These are phyloP conservation scores for Geotrupes spiniger DNA, from an alignment of 2,888 invertebrate species.

Conservation along the genomic window DNA sequence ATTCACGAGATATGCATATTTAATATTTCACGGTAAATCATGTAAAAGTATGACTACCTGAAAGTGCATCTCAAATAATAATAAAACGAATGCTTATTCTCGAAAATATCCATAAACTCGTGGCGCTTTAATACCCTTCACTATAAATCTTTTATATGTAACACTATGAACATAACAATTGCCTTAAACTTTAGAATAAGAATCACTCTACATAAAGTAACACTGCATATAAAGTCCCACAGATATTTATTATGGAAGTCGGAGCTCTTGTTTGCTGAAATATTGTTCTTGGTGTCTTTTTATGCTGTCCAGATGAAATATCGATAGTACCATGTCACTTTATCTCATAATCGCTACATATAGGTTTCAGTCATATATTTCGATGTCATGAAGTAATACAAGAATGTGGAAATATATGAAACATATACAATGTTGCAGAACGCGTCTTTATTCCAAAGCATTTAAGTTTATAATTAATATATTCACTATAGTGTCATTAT, in stretches of 20 bases:
- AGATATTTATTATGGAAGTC: conserved; percentile 3
- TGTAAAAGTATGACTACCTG: conserved; percentile 4
- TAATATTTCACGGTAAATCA: conserved; percentile 8
- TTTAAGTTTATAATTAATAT: too few species aligned
- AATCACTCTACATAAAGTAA: conserved; percentile 12
- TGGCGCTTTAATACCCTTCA: conserved; percentile 11
- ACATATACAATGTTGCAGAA: too few species aligned
- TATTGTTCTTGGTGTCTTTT: conserved; percentile 3
- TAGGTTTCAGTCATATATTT: neutral
- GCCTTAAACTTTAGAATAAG: conserved; percentile 16
- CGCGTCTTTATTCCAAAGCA: too few species aligned
- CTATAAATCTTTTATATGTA: conserved; percentile 18
- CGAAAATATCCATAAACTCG: conserved; percentile 6
- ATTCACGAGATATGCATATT: neutral
- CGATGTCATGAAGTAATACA: too few species aligned
- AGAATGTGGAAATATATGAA: too few species aligned
- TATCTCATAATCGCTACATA: neutral
- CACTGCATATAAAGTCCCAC: conserved; percentile 1
- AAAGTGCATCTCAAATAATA: conserved; percentile 5
- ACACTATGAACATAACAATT: conserved; percentile 14
- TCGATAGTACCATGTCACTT: neutral
- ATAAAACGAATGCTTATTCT: conserved; percentile 2
- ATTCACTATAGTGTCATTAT: too few species aligned
- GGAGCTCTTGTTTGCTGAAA: conserved; percentile 3
- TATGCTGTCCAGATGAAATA: conserved; percentile 1